These are phyloP conservation scores for Rhodinocichla rosea DNA, from an alignment of 2,113 vertebrate species.

Conservation along the genomic window DNA sequence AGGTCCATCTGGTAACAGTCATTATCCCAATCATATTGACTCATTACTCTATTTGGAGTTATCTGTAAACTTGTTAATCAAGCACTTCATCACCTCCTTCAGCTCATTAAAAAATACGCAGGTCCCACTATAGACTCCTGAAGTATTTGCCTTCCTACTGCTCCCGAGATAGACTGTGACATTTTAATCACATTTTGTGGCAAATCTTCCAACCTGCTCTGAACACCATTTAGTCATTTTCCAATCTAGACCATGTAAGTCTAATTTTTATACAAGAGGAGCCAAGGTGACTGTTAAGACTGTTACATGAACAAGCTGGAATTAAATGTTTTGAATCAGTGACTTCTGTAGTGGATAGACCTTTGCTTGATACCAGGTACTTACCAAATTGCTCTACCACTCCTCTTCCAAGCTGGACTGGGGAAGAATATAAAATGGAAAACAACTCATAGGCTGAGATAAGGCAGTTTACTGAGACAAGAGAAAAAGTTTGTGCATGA, in stretches of 20 bases:
- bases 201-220: neutral
- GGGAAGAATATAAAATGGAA: neutral
- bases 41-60: neutral
- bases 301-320: neutral
- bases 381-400: neutral
- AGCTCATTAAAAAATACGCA: neutral
- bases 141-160: neutral
- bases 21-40: neutral
- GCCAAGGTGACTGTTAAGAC: neutral
- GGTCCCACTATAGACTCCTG: neutral
- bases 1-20: neutral
- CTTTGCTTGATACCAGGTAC: neutral
- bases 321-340: neutral
- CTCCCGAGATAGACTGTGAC: fast-evolving
- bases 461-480: neutral
- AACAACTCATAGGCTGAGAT: neutral
- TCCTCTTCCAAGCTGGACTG: neutral
- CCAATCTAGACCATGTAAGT: neutral
- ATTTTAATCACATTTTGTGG: neutral
- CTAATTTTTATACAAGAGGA: neutral
- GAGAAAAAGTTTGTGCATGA: neutral
- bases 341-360: neutral
- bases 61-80: neutral
- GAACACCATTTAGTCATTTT: neutral
- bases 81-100: neutral